phyloP scores from a whole-genome alignment of 2,113 vertebrate genomes.

The Passer montanus region DNA sequence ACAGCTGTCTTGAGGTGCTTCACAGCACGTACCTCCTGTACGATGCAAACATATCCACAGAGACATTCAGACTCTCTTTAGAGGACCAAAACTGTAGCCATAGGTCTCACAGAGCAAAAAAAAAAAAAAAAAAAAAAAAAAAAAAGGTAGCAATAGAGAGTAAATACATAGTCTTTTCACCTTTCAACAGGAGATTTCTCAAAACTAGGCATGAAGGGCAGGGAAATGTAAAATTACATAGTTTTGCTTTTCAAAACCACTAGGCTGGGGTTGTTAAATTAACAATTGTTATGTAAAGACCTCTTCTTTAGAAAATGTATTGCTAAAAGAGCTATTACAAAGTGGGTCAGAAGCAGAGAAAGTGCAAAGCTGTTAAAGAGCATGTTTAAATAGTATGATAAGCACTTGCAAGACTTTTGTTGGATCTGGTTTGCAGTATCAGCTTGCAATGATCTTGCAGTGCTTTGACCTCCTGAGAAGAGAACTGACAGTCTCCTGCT shows the following conservation, averaged over 20 bases:
- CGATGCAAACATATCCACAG: neutral
- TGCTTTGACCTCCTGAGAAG: neutral
- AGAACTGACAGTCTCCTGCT: neutral
- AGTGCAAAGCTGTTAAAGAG: neutral
- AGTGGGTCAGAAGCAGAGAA: neutral
- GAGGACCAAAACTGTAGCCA: neutral
- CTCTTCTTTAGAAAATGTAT: neutral
- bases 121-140: too few relatives aligned
- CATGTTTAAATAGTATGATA: neutral
- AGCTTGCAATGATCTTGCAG: neutral
- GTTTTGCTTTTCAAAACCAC: neutral
- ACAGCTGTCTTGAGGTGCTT: neutral
- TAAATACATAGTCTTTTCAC: neutral
- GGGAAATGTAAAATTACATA: neutral
- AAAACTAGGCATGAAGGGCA: neutral
- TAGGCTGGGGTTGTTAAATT: neutral
- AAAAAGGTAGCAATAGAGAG: neutral
- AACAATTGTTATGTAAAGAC: neutral
- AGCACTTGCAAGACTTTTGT: neutral
- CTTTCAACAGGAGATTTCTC: neutral
- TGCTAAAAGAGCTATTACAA: neutral
- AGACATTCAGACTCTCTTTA: neutral
- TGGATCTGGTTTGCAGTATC: neutral
- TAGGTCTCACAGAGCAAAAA: neutral
- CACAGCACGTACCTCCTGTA: neutral